phyloP scores from a whole-genome alignment of 1,140 invertebrate species.

The Aphaenogaster rudis region DNA sequence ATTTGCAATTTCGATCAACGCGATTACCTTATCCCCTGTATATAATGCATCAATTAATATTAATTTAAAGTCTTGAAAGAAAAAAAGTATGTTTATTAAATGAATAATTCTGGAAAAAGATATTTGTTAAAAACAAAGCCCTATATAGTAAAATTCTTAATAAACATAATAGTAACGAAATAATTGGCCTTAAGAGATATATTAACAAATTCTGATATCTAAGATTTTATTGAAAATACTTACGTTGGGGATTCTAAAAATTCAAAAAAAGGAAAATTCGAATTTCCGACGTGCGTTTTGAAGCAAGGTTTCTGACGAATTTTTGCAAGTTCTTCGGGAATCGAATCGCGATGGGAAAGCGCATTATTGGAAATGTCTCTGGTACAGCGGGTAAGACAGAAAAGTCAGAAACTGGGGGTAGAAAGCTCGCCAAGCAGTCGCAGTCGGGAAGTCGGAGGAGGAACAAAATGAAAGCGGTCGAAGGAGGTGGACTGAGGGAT shows the following conservation, averaged over 20 bases:
- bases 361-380: slow-evolving; percentile 67
- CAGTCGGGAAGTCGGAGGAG: background rate
- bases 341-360: slow-evolving; percentile 50
- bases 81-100: background rate
- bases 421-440: slow-evolving; percentile 46
- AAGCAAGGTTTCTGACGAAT: slow-evolving; percentile 15
- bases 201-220: background rate
- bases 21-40: background rate
- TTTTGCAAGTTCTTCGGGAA: slow-evolving; percentile 36
- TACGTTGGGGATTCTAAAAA: background rate
- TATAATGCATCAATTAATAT: background rate
- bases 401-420: slow-evolving; percentile 53
- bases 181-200: background rate
- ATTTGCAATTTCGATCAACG: background rate
- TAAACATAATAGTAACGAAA: background rate
- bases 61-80: background rate
- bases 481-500: slow-evolving; percentile 53
- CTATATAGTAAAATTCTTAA: background rate
- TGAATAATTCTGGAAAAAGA: background rate
- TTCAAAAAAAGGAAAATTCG: background rate
- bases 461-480: slow-evolving; percentile 70
- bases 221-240: background rate
- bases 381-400: slow-evolving; percentile 48
- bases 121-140: background rate
- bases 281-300: background rate